Percentiles rank a stretch among this genome's conserved stretches.
Evolutionary conservation across 2,113 vertebrate species (phyloP).

Genomic region (Hydrochoerus hydrochaeris): DNA sequence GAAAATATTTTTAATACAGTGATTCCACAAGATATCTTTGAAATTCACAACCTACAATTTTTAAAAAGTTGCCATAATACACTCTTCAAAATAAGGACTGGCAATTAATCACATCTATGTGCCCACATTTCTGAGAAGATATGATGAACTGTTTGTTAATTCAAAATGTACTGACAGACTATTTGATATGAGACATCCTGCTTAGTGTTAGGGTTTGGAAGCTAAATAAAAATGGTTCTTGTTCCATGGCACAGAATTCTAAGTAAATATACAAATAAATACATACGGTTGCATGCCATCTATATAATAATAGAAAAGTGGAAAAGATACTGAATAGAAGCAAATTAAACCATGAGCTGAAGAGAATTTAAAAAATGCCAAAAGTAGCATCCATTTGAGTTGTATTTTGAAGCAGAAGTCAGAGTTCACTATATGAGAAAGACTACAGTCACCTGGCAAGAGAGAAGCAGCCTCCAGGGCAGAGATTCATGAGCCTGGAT

Average conservation of each 20-base stretch:
- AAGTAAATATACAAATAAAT: not conserved
- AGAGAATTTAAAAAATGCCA: not conserved
- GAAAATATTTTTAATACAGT: not conserved
- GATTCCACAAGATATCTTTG: slow-evolving; percentile 19
- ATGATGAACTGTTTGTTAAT: not conserved
- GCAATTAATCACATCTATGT: not conserved
- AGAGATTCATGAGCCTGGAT: not conserved
- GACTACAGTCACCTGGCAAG: not conserved
- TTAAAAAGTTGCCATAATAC: not conserved
- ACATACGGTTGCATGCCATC: not conserved
- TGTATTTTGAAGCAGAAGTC: not conserved
- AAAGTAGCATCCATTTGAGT: not conserved
- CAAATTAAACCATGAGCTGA: not conserved
- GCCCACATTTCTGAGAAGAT: not conserved
- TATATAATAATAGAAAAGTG: not conserved
- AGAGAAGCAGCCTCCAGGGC: not conserved
- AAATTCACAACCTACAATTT: not conserved
- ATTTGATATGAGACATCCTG: not conserved
- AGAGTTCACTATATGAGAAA: not conserved
- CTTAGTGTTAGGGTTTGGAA: not conserved
- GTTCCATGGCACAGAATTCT: not conserved
- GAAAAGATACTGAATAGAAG: not conserved
- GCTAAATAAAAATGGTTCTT: not conserved
- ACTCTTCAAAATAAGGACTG: not conserved
- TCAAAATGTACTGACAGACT: not conserved